These are phyloP conservation scores for Chorisops tibialis DNA, from an alignment of 2,888 invertebrate species.

Conservation along the genomic window DNA sequence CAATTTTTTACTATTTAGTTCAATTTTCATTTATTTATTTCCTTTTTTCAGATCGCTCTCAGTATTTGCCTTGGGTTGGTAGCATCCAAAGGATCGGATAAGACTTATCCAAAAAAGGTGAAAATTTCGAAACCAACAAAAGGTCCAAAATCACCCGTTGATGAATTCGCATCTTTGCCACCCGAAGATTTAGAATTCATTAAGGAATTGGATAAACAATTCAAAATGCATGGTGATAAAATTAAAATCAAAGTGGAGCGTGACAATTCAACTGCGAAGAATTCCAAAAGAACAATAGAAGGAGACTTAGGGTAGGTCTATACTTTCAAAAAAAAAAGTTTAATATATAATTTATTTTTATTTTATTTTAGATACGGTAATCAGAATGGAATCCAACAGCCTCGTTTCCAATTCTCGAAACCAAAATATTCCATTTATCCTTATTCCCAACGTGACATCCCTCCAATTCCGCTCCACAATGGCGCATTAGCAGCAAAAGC, in stretches of 20 bases:
- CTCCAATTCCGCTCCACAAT: constrained; percentile 37
- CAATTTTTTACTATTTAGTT: no score
- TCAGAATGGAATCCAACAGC: constrained; percentile 34
- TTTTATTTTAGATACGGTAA: constrained; percentile 48
- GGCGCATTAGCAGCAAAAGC: constrained; percentile 36
- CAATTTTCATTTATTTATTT: background rate
- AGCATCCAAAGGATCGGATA: constrained; percentile 32
- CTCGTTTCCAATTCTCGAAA: constrained; percentile 48
- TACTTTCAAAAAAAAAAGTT: constrained; percentile 47
- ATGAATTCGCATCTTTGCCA: constrained; percentile 45
- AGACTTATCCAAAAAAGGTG: constrained; percentile 46
- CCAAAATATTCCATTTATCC: constrained; percentile 65
- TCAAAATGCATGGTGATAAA: constrained; percentile 48
- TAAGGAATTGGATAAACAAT: constrained; percentile 51
- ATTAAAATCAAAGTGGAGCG: constrained; percentile 50
- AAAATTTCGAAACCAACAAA: constrained; percentile 41
- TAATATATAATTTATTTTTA: background rate
- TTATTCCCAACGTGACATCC: constrained; percentile 66
- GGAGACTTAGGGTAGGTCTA: constrained; percentile 66
- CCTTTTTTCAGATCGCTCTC: constrained; percentile 7
- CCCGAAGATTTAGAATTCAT: constrained; percentile 50
- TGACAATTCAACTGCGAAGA: constrained; percentile 45
- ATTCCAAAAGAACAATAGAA: constrained; percentile 67
- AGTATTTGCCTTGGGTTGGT: constrained; percentile 1
- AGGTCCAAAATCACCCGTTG: constrained; percentile 40